Percentiles rank a stretch among this genome's conserved stretches.
Evolutionary conservation across 1,140 invertebrate genomes (phyloP).

Genomic region (Danaus plexippus): DNA sequence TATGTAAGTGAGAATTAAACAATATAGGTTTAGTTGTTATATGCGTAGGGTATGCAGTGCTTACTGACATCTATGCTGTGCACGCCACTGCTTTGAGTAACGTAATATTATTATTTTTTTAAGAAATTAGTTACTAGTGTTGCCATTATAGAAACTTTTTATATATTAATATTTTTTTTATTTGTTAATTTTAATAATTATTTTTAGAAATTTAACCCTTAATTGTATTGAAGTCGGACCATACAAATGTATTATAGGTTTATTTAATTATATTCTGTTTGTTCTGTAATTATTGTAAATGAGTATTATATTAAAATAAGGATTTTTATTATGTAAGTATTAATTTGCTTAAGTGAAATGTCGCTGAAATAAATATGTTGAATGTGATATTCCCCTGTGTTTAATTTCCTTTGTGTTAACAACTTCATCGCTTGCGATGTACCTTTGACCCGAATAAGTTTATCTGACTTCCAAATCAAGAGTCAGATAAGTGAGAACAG

Average conservation of each 20-base stretch:
- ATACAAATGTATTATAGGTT: constrained; percentile 2
- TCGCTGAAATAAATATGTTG: constrained; percentile 3
- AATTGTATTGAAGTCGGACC: constrained; percentile 1
- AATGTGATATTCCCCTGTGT: background rate
- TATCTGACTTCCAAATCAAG: too few relatives aligned
- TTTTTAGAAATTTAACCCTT: too few relatives aligned
- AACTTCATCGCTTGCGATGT: too few relatives aligned
- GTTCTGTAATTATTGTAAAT: constrained; percentile 8
- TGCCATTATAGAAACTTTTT: constrained; percentile 2
- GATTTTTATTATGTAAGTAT: background rate
- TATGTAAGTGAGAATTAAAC: too few relatives aligned
- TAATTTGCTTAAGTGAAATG: background rate
- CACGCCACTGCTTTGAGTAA: too few relatives aligned
- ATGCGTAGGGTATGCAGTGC: too few relatives aligned
- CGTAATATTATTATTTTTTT: background rate
- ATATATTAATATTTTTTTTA: background rate
- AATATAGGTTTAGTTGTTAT: too few relatives aligned
- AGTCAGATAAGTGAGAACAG: too few relatives aligned
- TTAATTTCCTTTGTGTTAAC: too few relatives aligned
- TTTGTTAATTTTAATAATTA: too few relatives aligned
- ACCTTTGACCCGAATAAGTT: too few relatives aligned
- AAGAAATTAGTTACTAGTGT: background rate
- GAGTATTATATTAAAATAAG: constrained; percentile 4
- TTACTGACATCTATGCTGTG: too few relatives aligned
- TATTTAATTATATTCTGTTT: constrained; percentile 10